phyloP scores from a whole-genome alignment of 2,888 invertebrate species.

The Chaetoderma sp. region DNA sequence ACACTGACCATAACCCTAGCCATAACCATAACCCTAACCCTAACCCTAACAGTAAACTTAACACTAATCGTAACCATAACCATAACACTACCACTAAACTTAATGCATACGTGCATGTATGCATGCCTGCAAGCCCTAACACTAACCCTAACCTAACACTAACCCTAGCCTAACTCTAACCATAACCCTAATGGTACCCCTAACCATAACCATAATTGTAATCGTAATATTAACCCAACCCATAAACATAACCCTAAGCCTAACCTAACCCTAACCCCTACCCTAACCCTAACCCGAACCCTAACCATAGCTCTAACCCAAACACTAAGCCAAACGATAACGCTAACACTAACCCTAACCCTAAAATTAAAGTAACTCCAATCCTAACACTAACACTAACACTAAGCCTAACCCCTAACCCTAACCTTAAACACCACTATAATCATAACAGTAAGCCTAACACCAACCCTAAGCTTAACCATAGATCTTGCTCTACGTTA shows the following conservation, averaged over 20 bases:
- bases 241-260: constrained; percentile 32
- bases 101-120: no score
- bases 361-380: constrained; percentile 17
- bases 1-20: no score
- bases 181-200: constrained; percentile 38
- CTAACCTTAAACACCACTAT: constrained; percentile 24
- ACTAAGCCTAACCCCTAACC: constrained; percentile 12
- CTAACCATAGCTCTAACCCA: constrained; percentile 20
- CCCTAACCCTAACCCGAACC: constrained; percentile 19
- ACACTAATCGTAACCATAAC: no score
- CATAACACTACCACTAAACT: no score
- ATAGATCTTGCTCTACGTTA: not conserved
- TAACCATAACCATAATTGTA: constrained; percentile 37
- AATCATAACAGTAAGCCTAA: not conserved
- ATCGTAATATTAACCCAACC: constrained; percentile 33
- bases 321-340: constrained; percentile 16
- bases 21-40: no score
- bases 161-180: constrained; percentile 29
- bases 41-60: no score
- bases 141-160: constrained; percentile 30
- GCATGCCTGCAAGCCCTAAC: no score
- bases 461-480: not conserved
- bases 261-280: constrained; percentile 20
- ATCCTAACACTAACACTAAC: constrained; percentile 1
- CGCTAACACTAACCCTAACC: constrained; percentile 15